These are phyloP conservation scores for Gryllus bimaculatus DNA, from an alignment of 1,140 invertebrate species.

Conservation along the genomic window DNA sequence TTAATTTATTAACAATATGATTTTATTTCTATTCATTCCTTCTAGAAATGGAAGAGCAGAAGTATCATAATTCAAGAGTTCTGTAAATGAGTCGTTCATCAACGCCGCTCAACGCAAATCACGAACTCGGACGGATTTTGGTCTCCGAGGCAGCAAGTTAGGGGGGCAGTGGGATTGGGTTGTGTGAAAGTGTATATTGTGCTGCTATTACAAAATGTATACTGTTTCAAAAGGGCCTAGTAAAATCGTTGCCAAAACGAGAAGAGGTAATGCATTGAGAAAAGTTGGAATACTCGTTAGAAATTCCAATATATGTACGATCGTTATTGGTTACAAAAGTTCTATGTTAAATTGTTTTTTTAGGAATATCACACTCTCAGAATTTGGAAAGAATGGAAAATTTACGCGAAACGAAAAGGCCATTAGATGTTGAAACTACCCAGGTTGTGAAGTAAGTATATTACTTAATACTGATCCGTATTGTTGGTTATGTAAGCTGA, in stretches of 20 bases:
- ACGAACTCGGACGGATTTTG: no score
- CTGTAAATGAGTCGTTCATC: no score
- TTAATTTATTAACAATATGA: no score
- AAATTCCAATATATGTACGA: not conserved
- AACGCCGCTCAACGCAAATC: no score
- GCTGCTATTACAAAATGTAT: constrained; percentile 49
- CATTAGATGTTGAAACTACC: constrained; percentile 38
- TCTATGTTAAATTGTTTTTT: constrained; percentile 19
- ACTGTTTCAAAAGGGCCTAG: constrained; percentile 74
- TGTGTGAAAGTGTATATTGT: not conserved
- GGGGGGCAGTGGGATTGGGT: not conserved
- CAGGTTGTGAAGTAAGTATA: constrained; percentile 22
- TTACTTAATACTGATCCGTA: not conserved
- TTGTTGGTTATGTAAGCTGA: constrained; percentile 28
- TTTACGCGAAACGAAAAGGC: constrained; percentile 50
- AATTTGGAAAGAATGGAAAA: constrained; percentile 58
- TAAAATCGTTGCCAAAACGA: constrained; percentile 75
- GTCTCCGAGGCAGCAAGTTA: no score
- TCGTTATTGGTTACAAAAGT: constrained; percentile 2
- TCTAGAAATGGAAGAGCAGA: no score
- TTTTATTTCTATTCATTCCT: no score
- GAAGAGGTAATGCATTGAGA: constrained; percentile 52
- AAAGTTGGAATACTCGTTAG: not conserved
- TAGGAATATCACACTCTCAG: constrained; percentile 54
- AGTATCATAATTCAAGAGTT: no score